Base-by-base conservation (phyloP, 1,140 invertebrate species). In the Ectropis grisescens region DNA sequence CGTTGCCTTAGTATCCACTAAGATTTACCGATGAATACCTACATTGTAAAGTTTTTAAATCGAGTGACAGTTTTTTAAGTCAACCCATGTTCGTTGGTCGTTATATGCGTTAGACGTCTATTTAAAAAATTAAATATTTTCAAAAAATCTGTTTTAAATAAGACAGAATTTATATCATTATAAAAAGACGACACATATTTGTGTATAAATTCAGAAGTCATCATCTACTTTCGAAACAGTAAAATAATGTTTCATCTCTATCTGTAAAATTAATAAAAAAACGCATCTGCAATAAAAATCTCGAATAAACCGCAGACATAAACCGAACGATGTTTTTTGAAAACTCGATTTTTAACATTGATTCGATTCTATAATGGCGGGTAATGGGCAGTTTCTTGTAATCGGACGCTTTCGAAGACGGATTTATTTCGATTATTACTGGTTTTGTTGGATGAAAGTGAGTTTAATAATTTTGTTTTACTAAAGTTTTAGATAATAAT, bases 251-350 rank as follows among this genome's bases (percentile, higher is more conserved):
- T 22, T 22, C 19, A 22, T 22, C 9, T 22, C 9, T 5, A 22
- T 5, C 19, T 22, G 4, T 22, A 22, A 22, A 22, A 4, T 5
- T 22, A 4, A 22, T 41, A 37, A 44, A 37, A 51, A 50, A 47
- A 47, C 22, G 30, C 45, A 58, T 29, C 47, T 49, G 48, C 47
- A 52, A 39, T 33, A 43, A 49, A 38, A 40, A 35, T 27, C 13
- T 26, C 16, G 27, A 29, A 32, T 19, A 39, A 56, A 67, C 62
- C 62, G 49, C 62, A 67, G 41, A 51, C n/a, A n/a, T n/a, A n/a
- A n/a, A n/a, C n/a, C 28, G 52, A 50, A 43, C 39, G 44, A 47
- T 49, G 41, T 38, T 54, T 45, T 50, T 51, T 45, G 29, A 42
- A 49, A 44, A 44, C 44, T 47, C 35, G 32, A 40, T 42, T 57